phyloP scores from a whole-genome alignment of 2,113 vertebrate species.

The Oceanites oceanicus region DNA sequence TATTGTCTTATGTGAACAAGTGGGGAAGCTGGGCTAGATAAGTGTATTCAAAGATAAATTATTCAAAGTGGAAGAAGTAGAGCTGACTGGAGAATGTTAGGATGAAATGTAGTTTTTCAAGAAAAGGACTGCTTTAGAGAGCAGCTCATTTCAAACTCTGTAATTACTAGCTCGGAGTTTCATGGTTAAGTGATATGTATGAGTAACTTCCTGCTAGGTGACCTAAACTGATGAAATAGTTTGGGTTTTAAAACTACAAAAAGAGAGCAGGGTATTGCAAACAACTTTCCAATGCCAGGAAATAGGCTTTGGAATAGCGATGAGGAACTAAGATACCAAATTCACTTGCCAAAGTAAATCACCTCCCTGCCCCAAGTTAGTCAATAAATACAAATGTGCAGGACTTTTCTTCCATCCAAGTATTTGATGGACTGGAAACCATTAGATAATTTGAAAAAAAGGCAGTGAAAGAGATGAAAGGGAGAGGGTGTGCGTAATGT shows the following conservation, averaged over 20 bases:
- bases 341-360: slow-evolving; percentile 35
- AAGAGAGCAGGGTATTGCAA: not conserved
- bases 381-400: not conserved
- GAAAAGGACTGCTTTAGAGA: not conserved
- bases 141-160: not conserved
- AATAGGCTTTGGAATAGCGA: not conserved
- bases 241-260: not conserved
- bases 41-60: not conserved
- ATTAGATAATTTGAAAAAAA: not conserved
- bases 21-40: not conserved
- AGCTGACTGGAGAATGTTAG: not conserved
- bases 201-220: not conserved
- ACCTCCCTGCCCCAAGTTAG: not conserved
- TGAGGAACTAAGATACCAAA: not conserved
- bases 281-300: not conserved
- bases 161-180: not conserved
- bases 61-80: not conserved
- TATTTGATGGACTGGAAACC: not conserved
- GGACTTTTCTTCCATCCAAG: not conserved
- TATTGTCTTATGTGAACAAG: not conserved
- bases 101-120: not conserved
- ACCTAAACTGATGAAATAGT: not conserved
- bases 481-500: not conserved
- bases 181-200: not conserved
- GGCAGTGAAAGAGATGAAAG: not conserved